Evolutionary conservation across 2,888 invertebrate species (phyloP).

Genomic region (Drosophila barbarae): DNA sequence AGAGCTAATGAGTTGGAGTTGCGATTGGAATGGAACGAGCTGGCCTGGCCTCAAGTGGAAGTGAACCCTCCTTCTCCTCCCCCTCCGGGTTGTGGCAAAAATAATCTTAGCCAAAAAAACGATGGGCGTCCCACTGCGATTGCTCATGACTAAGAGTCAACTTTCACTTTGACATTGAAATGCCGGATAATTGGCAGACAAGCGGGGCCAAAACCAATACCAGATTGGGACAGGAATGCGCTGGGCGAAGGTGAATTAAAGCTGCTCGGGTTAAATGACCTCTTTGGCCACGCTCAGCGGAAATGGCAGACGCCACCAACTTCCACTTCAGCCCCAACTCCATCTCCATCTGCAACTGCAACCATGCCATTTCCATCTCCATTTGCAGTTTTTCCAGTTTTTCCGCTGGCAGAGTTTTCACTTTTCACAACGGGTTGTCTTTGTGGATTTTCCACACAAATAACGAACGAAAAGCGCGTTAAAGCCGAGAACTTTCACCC

Average conservation of each 20-base stretch:
- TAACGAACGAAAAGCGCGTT: constrained; percentile 18
- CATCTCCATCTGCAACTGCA: constrained; percentile 3
- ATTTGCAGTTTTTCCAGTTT: constrained; percentile 67
- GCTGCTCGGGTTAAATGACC: constrained; percentile 59
- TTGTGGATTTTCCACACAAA: constrained; percentile 48
- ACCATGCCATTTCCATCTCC: constrained; percentile 5
- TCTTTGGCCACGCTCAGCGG: constrained; percentile 53
- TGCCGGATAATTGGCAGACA: constrained; percentile 61
- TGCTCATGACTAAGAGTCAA: constrained; percentile 67
- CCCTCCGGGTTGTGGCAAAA: constrained; percentile 25
- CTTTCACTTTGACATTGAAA: constrained; percentile 80
- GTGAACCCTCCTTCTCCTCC: constrained; percentile 47
- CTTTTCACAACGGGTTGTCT: constrained; percentile 63
- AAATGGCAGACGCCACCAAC: constrained; percentile 51
- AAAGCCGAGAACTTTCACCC: constrained; percentile 63
- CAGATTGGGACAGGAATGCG: constrained; percentile 17
- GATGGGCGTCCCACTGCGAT: constrained; percentile 33
- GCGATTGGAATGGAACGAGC: constrained; percentile 20
- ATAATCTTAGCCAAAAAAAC: constrained; percentile 40
- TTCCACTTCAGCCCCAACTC: constrained; percentile 5
- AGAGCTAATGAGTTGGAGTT: constrained; percentile 54
- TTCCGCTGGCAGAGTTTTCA: constrained; percentile 59
- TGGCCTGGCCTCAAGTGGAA: constrained; percentile 34
- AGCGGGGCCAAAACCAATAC: constrained; percentile 30
- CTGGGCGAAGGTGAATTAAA: constrained; percentile 56